These are phyloP conservation scores for Perdix hodgsoniae DNA, from an alignment of 2,797 vertebrate species.

Conservation along the genomic window DNA sequence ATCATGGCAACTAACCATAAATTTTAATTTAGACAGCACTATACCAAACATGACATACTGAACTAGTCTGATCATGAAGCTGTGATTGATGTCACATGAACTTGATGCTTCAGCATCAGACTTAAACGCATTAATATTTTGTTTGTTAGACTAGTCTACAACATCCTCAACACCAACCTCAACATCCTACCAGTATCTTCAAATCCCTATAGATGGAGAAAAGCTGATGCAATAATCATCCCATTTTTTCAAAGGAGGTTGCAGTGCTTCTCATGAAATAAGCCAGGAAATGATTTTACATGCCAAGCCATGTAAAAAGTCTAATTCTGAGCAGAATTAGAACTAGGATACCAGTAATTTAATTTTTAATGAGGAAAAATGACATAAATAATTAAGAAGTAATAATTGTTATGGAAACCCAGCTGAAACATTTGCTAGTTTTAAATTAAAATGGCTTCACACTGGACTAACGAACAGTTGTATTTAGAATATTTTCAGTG, in stretches of 20 bases:
- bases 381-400: conserved; percentile 30
- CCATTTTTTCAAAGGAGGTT: background rate
- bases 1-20: background rate
- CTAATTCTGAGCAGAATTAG: background rate
- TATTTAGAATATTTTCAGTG: background rate
- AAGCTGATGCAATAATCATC: rapidly evolving
- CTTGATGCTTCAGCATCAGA: background rate
- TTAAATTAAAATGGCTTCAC: background rate
- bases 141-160: background rate
- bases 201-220: background rate
- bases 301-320: background rate
- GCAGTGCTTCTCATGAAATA: background rate
- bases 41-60: background rate
- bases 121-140: background rate
- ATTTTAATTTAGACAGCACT: background rate
- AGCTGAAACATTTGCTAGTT: background rate
- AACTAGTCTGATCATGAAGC: background rate
- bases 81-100: background rate
- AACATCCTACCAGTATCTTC: background rate
- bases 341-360: background rate
- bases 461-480: background rate
- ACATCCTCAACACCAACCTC: background rate
- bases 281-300: background rate
- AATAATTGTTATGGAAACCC: background rate
- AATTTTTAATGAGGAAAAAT: conserved; percentile 30